Evolutionary conservation across 2,113 vertebrate species (phyloP).

Genomic region (Notiomystis cincta): DNA sequence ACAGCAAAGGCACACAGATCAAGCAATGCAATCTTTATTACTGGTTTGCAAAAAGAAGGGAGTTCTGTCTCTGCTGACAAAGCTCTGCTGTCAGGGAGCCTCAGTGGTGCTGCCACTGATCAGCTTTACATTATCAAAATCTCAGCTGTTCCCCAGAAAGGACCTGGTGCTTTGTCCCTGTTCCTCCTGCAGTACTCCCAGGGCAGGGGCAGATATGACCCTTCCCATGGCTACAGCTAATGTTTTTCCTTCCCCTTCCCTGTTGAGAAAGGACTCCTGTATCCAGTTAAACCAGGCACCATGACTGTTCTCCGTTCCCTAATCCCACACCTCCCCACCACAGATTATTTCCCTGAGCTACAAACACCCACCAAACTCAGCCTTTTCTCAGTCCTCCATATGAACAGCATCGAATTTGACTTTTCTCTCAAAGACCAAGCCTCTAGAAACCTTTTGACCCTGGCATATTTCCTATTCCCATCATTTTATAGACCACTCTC

Average conservation of each 20-base stretch:
- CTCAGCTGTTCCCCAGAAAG: background rate
- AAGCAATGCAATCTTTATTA: background rate
- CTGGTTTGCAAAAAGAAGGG: background rate
- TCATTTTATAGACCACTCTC: background rate
- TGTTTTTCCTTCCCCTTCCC: background rate
- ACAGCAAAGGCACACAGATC: background rate
- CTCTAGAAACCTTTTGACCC: background rate
- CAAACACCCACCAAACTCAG: background rate
- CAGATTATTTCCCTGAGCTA: background rate
- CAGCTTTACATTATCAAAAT: background rate
- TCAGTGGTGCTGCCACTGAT: background rate
- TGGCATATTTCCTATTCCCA: background rate
- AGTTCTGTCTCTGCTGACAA: background rate
- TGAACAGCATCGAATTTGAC: background rate
- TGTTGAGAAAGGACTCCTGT: background rate
- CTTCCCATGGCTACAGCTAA: background rate
- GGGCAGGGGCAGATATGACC: background rate
- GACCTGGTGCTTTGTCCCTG: background rate
- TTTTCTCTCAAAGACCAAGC: background rate
- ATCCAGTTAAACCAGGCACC: background rate
- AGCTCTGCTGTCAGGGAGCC: background rate
- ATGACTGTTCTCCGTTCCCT: background rate
- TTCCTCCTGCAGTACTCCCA: background rate
- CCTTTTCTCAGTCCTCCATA: background rate
- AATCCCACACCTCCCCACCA: background rate